Evolutionary conservation across 2,888 invertebrate species (phyloP).

Genomic region (Lasioglossum marginatum): DNA sequence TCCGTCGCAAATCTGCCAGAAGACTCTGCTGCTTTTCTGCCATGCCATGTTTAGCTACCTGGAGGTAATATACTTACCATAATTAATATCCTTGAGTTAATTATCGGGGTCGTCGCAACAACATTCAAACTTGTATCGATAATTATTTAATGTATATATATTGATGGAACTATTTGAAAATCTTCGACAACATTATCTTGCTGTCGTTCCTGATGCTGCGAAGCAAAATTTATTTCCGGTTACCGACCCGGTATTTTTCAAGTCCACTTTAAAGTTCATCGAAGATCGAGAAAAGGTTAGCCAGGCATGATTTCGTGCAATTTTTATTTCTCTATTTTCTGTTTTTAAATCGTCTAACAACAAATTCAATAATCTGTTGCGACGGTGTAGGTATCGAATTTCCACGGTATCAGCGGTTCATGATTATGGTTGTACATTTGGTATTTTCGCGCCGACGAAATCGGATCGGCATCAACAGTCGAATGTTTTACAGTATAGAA

Average conservation of each 20-base stretch:
- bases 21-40: background rate
- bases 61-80: background rate
- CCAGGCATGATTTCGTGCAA: background rate
- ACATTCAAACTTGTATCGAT: background rate
- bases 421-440: background rate
- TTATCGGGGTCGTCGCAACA: background rate
- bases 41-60: background rate
- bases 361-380: background rate
- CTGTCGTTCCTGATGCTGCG: background rate
- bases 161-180: background rate
- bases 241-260: background rate
- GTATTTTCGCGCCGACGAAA: background rate
- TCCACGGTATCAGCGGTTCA: background rate
- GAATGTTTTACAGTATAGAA: conserved; percentile 14
- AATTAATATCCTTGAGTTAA: background rate
- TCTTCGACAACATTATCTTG: background rate
- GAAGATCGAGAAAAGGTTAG: background rate
- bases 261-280: background rate
- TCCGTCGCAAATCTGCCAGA: background rate
- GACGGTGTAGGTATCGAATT: background rate
- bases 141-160: background rate
- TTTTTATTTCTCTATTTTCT: no score
- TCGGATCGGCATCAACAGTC: background rate
- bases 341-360: background rate
- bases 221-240: background rate